Base-by-base conservation (phyloP, 2,888 invertebrate species). In the Acleris laterana region DNA sequence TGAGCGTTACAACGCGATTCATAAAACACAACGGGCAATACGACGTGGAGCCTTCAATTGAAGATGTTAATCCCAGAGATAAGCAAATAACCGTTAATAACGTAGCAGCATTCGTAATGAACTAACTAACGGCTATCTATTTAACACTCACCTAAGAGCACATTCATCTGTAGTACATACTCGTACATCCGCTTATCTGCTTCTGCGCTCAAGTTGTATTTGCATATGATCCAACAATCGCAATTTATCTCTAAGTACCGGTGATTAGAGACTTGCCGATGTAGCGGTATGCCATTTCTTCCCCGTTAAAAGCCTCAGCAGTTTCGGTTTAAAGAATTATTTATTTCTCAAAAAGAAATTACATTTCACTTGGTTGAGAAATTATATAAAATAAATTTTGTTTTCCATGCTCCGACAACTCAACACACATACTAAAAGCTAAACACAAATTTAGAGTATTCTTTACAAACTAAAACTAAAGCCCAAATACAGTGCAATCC, bases 251-350 rank as follows among this genome's bases (percentile, higher is more conserved):
- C 76, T 72, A 6, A 25, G 25, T 25, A 75, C 74, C 77, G 77
- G 87, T 89, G 90, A 90, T 92, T 91, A 91, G 88, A 89, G 88
- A 87, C 89, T 83, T 84, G 84, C 81, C 73, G 80, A 76, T 72
- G 63, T 89, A 90, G 90, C 90, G 90, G 90, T 85, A 84, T 75
- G 68, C 77, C 79, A 83, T 82, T 85, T 84, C 5, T 44, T 2
- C 44, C n/a, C 44, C n/a, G 44, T 44, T 44, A 44, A 44, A 42
- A 42, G 42, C 42, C 25, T 42, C 42, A 16, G 42, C n/a, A 5
- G 44, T n/a, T n/a, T n/a, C n/a, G n/a, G n/a, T n/a, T n/a, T n/a
- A n/a, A n/a, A n/a, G n/a, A n/a, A n/a, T n/a, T n/a, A n/a, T n/a
- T n/a, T n/a, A n/a, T n/a, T n/a, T n/a, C n/a, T n/a, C n/a, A n/a